Base-by-base conservation (phyloP, 2,888 invertebrate species). In the Ariolimax columbianus region DNA sequence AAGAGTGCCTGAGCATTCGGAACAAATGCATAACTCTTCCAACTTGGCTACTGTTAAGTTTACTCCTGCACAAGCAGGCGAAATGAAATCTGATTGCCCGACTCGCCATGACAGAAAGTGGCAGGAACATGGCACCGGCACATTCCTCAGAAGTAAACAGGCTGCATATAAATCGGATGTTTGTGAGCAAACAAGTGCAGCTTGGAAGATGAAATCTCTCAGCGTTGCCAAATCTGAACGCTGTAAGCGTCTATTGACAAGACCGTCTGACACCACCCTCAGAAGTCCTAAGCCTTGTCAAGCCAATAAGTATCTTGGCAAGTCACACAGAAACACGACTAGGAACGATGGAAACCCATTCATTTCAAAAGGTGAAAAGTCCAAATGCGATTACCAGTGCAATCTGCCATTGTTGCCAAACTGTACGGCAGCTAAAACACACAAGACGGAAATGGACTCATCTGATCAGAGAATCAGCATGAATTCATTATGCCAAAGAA, bases 181-280 rank as follows among this genome's bases (percentile, higher is more conserved):
- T 2, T 40, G 26, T 43, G 73, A 73, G 17, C 73, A 43, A 2
- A 43, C 73, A 30, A 43, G 43, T 11, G 11, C 23, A 73, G 7
- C 6, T 1, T 6, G 47, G 1, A n/a, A 43, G n/a, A 2, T 43
- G 3, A n/a, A 43, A 17, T 73, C 73, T 30, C 43, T 11, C n/a
- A n/a, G n/a, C 1, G 17, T 14, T n/a, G 40, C 6, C 4, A 7
- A 11, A 0, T n/a, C 73, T 30, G 11, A n/a, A 14, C 47, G 73
- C 40, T 0, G 26, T n/a, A 43, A 40, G 47, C 43, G 30, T 0
- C 0, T 43, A 1, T 14, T 0, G 26, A 30, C 73, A 7, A 43
- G 43, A 26, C 73, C 73, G 4, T 73, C 73, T 11, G 73, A 73
- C n/a, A 73, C 73, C 23, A 73, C 73, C 1, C 43, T 73, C 1